These are phyloP conservation scores for Squalus acanthias DNA, from an alignment of 2,797 vertebrate species.

Conservation along the genomic window DNA sequence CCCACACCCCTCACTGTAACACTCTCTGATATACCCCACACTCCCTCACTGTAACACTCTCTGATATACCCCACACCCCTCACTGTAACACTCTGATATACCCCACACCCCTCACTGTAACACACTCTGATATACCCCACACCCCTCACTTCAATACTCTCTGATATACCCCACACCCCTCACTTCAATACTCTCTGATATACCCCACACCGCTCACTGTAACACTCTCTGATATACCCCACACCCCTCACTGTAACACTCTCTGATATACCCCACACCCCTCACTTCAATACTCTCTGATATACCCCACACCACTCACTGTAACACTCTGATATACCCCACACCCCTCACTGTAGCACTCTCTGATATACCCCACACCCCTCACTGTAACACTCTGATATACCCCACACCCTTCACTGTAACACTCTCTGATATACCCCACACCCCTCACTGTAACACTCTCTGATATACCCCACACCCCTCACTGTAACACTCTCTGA, in stretches of 20 bases:
- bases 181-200: not conserved
- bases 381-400: not conserved
- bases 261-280: not conserved
- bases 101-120: not conserved
- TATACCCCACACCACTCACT: not conserved
- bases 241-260: not conserved
- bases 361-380: too few relatives aligned
- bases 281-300: not conserved
- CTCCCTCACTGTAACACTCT: too few relatives aligned
- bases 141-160: not conserved
- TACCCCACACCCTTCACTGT: not conserved
- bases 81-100: too few relatives aligned
- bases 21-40: too few relatives aligned
- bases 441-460: not conserved
- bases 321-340: too few relatives aligned
- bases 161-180: not conserved
- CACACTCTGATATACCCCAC: not conserved
- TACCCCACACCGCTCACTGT: too few relatives aligned
- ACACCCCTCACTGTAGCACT: too few relatives aligned
- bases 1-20: too few relatives aligned
- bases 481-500: not conserved
- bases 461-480: not conserved
- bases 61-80: too few relatives aligned
- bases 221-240: not conserved
- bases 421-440: not conserved